Evolutionary conservation across 2,113 vertebrate genomes (phyloP).

Genomic region (Callospermophilus lateralis): DNA sequence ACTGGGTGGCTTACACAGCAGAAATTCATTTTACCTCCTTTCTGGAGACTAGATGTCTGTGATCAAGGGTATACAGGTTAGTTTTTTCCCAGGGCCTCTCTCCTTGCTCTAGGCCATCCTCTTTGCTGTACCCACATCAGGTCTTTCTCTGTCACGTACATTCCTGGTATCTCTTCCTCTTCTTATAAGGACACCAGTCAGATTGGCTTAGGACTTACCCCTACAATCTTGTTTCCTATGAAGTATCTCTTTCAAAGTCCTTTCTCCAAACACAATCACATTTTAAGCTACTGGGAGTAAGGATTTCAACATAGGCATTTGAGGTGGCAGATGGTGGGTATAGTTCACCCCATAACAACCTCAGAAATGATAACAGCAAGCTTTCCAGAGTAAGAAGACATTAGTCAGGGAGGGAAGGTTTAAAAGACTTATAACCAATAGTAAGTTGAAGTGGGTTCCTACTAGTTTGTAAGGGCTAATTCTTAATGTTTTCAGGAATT

Average conservation of each 20-base stretch:
- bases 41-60: neutral
- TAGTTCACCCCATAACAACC: neutral
- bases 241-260: neutral
- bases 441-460: neutral
- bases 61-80: neutral
- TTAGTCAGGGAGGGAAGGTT: neutral
- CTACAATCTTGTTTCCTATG: neutral
- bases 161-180: neutral
- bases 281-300: neutral
- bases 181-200: neutral
- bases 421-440: neutral
- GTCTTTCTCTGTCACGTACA: neutral
- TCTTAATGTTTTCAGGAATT: neutral
- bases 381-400: neutral
- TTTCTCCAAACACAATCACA: neutral
- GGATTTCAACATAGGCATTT: neutral
- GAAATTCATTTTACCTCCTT: neutral
- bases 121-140: neutral
- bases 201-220: too few relatives aligned
- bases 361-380: neutral
- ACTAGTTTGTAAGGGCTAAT: neutral
- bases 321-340: neutral
- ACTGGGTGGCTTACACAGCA: neutral
- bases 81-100: neutral
- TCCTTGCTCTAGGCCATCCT: neutral